These are phyloP conservation scores for Sebastes fasciatus DNA, from an alignment of 2,113 vertebrate species.

Conservation along the genomic window DNA sequence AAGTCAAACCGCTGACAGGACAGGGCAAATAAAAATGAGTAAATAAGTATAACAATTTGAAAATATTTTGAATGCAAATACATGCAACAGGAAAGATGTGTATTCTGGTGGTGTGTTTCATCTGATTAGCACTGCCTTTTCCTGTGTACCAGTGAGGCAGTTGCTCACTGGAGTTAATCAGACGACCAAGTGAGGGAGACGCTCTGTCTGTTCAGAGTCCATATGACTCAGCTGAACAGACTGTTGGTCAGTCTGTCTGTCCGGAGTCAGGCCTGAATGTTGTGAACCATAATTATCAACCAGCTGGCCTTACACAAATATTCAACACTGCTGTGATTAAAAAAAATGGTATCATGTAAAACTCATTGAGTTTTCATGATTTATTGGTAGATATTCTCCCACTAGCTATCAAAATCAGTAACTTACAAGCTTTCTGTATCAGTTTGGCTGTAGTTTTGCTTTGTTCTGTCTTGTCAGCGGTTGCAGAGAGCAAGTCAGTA, in stretches of 20 bases:
- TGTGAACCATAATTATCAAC: background rate
- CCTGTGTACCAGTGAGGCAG: slow-evolving; percentile 1
- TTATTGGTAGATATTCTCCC: background rate
- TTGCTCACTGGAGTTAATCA: background rate
- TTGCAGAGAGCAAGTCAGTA: slow-evolving; percentile 23
- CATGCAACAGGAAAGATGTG: background rate
- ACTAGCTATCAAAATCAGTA: background rate
- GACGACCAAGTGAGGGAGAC: background rate
- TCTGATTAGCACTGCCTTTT: background rate
- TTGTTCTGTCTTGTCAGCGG: slow-evolving; percentile 9
- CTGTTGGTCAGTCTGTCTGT: background rate
- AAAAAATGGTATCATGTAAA: background rate
- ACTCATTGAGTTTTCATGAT: background rate
- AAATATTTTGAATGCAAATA: background rate
- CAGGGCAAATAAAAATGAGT: background rate
- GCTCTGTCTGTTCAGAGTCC: background rate
- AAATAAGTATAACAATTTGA: background rate
- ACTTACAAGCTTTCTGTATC: background rate
- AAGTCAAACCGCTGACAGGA: background rate
- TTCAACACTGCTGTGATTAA: background rate
- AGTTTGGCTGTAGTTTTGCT: slow-evolving; percentile 8
- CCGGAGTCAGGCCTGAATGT: background rate
- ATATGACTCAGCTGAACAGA: background rate
- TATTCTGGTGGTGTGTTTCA: background rate
- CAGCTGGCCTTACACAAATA: background rate